These are phyloP conservation scores for Plotosus lineatus DNA, from an alignment of 2,113 vertebrate genomes.

Conservation along the genomic window DNA sequence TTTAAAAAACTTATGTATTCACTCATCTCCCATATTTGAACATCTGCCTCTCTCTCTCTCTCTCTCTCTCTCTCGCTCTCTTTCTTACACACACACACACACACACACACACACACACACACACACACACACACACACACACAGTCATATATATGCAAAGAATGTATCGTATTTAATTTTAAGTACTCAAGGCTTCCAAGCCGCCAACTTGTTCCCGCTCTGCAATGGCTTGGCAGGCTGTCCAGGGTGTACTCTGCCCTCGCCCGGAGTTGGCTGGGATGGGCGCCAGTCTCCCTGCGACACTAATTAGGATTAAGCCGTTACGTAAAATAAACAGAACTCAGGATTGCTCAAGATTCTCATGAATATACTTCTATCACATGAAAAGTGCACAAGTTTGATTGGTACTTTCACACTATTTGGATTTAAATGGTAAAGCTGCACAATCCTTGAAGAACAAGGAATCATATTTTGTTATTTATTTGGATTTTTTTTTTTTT, in stretches of 20 bases:
- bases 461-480: too few species aligned
- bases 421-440: not conserved
- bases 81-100: conserved; percentile 30
- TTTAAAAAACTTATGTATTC: conserved; percentile 21
- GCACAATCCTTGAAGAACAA: not conserved
- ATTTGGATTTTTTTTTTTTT: not conserved
- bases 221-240: too few species aligned
- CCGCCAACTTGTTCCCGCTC: too few species aligned
- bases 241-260: too few species aligned
- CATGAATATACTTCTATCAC: not conserved
- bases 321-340: too few species aligned
- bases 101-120: conserved; percentile 23
- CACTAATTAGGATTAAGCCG: too few species aligned
- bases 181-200: too few species aligned
- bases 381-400: not conserved
- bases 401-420: not conserved
- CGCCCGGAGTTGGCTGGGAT: too few species aligned
- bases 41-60: conserved; percentile 1
- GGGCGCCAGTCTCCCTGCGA: too few species aligned
- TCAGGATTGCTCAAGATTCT: too few species aligned
- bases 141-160: not conserved
- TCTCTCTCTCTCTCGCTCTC: not conserved
- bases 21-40: not conserved
- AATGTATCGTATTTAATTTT: not conserved
- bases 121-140: conserved; percentile 17